Base-by-base conservation (phyloP, 2,797 vertebrate genomes). In the Intellagama lesueurii region DNA sequence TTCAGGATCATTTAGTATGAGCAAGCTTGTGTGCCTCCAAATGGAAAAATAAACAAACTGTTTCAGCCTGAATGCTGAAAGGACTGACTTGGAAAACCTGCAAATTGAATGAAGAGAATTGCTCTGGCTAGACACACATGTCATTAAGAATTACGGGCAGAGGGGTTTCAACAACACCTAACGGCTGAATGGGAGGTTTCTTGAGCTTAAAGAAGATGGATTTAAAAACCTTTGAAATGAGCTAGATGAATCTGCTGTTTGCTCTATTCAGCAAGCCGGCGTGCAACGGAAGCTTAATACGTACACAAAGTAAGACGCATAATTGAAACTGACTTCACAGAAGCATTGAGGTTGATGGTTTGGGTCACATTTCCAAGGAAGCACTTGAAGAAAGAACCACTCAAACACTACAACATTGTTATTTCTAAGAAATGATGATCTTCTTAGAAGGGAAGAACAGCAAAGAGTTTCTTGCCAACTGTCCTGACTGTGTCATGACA, bases 91-190 rank as follows among this genome's bases (percentile, higher is more conserved):
- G 91, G 93, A 95, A 95, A 96, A 94, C 91, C 68, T 93, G 90
- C 91, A 94, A 88, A 96, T 78, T 94, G 93, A 96, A 95, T 94
- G 85, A 94, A 92, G 88, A 94, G 93, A 96, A 96, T 94, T 95
- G 92, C 93, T 93, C 94, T 94, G 95, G 94, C 94, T 96, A 95
- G 95, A 95, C 94, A 93, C 91, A 94, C 90, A 95, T 56, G 35
- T 96, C 93, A 94, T 95, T 94, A 94, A 92, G 94, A 95, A 94
- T 96, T 95, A 95, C 87, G 92, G 95, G 94, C 94, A 91, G 79
- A 77, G 77, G 83, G 87, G 87, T 90, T 95, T 90, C 92, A 88
- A 81, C 89, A 94, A 91, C 32, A 22, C 91, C 92, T 91, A 93
- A 94, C 94, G 93, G 92, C 89, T 90, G 88, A 93, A 93, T 90